phyloP scores from a whole-genome alignment of 2,797 vertebrate species.

The Serranus cabrilla region DNA sequence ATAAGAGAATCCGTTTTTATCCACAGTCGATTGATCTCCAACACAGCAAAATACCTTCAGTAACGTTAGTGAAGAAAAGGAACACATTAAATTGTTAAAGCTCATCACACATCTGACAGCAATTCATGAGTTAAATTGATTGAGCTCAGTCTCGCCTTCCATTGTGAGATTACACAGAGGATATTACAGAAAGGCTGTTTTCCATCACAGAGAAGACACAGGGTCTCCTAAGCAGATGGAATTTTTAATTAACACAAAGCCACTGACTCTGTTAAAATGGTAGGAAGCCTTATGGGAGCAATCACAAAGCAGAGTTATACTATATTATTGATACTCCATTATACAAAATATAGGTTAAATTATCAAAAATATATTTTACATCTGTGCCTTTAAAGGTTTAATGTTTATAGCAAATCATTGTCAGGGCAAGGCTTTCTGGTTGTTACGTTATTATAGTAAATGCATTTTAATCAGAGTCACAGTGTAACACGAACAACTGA shows the following conservation, averaged over 20 bases:
- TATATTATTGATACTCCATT: constrained; percentile 52
- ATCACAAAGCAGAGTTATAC: constrained; percentile 48
- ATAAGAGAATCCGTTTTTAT: constrained; percentile 8
- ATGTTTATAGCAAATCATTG: not conserved
- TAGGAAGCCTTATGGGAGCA: constrained; percentile 53
- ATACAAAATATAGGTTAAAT: constrained; percentile 38
- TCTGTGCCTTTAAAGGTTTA: constrained; percentile 1
- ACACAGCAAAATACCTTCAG: constrained; percentile 18
- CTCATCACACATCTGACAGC: constrained; percentile 64
- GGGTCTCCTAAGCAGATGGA: constrained; percentile 82
- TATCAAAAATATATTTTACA: constrained; percentile 12
- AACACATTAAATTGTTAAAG: constrained; percentile 57
- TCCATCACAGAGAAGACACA: constrained; percentile 66
- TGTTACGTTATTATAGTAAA: not conserved
- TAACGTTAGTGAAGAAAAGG: constrained; percentile 40
- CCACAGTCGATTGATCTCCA: constrained; percentile 35
- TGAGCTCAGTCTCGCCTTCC: constrained; percentile 54
- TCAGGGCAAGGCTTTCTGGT: not conserved
- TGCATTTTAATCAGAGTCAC: constrained; percentile 10
- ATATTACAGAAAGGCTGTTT: constrained; percentile 70
- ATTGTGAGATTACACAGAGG: constrained; percentile 72
- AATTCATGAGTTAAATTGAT: constrained; percentile 76
- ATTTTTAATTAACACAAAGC: constrained; percentile 81
- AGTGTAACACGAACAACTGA: not conserved
- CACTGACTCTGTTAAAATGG: constrained; percentile 71